phyloP scores from a whole-genome alignment of 2,888 invertebrate genomes.

The Volucella bombylans region DNA sequence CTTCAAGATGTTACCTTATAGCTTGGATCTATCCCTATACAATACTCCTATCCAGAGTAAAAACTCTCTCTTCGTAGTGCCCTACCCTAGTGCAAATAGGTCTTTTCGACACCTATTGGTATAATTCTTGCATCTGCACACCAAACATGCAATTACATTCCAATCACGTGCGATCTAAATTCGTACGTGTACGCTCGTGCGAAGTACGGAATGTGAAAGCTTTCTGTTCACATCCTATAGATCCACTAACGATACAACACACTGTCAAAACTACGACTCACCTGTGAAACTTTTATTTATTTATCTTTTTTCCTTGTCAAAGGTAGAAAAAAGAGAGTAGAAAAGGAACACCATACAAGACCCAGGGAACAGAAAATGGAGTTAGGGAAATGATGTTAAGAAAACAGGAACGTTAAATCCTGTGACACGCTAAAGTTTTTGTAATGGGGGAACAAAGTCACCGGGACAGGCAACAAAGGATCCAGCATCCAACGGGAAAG shows the following conservation, averaged over 20 bases:
- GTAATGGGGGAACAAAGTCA: conserved; percentile 33
- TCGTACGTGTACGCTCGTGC: conserved; percentile 62
- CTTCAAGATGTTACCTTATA: background rate
- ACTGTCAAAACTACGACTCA: conserved; percentile 19
- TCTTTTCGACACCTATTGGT: conserved; percentile 68
- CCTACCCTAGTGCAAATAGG: conserved; percentile 51
- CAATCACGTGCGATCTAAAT: conserved; percentile 71
- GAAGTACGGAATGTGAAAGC: conserved; percentile 56
- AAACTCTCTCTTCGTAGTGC: conserved; percentile 32
- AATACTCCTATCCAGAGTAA: conserved; percentile 12
- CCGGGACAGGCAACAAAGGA: conserved; percentile 36
- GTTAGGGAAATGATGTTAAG: conserved; percentile 41
- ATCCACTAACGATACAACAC: conserved; percentile 46
- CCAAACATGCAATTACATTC: conserved; percentile 61
- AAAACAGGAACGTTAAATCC: conserved; percentile 36
- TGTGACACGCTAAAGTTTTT: conserved; percentile 44
- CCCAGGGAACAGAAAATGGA: conserved; percentile 26
- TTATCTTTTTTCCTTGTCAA: background rate
- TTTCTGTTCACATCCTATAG: conserved; percentile 41
- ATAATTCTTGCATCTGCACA: conserved; percentile 63
- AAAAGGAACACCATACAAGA: background rate
- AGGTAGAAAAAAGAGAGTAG: background rate
- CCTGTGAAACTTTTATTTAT: conserved; percentile 20
- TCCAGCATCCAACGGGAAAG: conserved; percentile 5
- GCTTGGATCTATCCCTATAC: too few species aligned